Conservation (phyloP, 1,140 invertebrate genomes). For the Drosophila dunni region DNA sequence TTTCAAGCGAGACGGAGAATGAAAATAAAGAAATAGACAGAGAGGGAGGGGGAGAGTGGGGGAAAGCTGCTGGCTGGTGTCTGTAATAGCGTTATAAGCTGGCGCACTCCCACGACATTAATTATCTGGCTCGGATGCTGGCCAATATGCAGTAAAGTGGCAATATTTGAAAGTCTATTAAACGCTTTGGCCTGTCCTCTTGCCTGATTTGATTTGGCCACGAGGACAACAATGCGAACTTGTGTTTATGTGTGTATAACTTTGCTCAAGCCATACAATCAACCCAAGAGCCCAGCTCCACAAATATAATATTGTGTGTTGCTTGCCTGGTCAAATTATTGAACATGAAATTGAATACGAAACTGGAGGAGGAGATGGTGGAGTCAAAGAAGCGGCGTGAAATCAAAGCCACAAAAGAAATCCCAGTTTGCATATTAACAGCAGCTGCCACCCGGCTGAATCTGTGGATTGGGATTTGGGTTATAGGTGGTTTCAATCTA, state of each 20-base stretch:
- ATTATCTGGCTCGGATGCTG: conserved; percentile 66
- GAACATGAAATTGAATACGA: conserved; percentile 80
- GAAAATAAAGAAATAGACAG: not conserved
- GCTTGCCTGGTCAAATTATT: conserved; percentile 47
- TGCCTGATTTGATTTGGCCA: conserved; percentile 56
- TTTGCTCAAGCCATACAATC: conserved; percentile 19
- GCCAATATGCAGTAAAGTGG: conserved; percentile 66
- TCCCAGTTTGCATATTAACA: conserved; percentile 82
- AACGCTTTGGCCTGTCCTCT: conserved; percentile 53
- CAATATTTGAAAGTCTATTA: conserved; percentile 83
- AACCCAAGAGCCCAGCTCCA: not conserved
- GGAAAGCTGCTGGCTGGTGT: not conserved
- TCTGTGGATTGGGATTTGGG: not conserved
- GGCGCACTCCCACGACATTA: conserved; percentile 71
- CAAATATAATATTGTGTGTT: conserved; percentile 46
- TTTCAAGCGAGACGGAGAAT: not conserved
- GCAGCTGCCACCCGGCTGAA: conserved; percentile 61
- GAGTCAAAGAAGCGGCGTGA: conserved; percentile 41
- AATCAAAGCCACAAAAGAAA: conserved; percentile 83
- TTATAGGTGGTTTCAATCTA: not conserved
- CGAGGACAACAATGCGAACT: conserved; percentile 35
- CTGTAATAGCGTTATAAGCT: conserved; percentile 14
- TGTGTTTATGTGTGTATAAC: conserved; percentile 42
- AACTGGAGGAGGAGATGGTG: not conserved
- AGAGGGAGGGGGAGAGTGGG: not conserved